phyloP scores from a whole-genome alignment of 2,797 vertebrate genomes.

The Anableps anableps region DNA sequence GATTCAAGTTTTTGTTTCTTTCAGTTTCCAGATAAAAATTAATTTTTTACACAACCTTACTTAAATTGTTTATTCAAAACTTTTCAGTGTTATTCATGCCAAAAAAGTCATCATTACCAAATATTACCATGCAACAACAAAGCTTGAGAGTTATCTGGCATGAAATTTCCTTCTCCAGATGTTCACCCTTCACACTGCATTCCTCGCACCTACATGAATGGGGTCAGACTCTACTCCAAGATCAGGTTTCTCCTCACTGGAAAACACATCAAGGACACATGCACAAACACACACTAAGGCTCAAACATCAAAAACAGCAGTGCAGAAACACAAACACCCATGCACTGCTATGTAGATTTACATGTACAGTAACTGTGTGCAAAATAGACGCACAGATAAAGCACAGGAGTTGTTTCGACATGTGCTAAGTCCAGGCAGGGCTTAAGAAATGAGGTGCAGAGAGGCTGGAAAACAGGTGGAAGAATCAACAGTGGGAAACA shows the following conservation, averaged over 20 bases:
- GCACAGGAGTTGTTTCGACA: conserved; percentile 16
- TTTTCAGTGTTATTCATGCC: background rate
- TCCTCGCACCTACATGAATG: conserved; percentile 25
- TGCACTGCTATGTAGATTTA: background rate
- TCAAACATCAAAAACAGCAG: background rate
- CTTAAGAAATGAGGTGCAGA: conserved; percentile 38
- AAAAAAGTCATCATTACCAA: background rate
- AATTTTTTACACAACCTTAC: background rate
- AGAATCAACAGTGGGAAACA: conserved; percentile 14
- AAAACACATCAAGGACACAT: conserved; percentile 20
- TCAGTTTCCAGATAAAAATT: background rate
- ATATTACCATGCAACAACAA: background rate
- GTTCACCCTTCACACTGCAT: conserved; percentile 27
- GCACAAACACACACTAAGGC: background rate
- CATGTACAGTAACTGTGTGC: background rate
- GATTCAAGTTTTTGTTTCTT: background rate
- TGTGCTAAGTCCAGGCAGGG: conserved; percentile 30
- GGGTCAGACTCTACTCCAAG: conserved; percentile 32
- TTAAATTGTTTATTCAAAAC: background rate
- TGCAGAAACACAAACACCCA: background rate
- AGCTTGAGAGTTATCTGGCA: background rate
- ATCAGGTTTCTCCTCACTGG: conserved; percentile 45
- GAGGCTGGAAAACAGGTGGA: conserved; percentile 63
- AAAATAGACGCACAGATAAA: conserved; percentile 1
- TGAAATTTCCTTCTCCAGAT: conserved; percentile 26